These are phyloP conservation scores for Manis pentadactyla DNA, from an alignment of 2,797 vertebrate species.

Conservation along the genomic window DNA sequence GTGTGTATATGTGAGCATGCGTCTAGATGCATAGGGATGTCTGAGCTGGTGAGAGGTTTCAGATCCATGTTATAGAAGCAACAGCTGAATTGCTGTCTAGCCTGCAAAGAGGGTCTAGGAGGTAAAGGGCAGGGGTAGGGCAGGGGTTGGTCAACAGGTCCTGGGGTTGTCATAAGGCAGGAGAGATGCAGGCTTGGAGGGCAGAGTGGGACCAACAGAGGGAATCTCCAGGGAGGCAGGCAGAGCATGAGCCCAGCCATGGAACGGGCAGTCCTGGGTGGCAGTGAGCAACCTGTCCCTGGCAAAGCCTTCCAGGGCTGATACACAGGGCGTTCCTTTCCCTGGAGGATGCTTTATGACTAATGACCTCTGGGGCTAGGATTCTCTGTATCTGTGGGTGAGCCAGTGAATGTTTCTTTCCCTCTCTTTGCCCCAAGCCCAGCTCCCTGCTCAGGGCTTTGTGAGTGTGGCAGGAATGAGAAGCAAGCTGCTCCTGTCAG, in stretches of 20 bases:
- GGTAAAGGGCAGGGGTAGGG: neutral
- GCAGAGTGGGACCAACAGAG: neutral
- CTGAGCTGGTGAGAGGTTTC: neutral
- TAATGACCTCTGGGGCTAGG: neutral
- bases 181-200: neutral
- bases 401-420: neutral
- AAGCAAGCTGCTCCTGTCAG: neutral
- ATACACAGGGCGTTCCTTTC: neutral
- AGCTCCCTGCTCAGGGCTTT: neutral
- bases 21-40: neutral
- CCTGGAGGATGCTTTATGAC: neutral
- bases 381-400: neutral
- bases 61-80: neutral
- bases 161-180: neutral
- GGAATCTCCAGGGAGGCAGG: neutral
- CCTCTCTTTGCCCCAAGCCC: neutral
- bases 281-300: neutral
- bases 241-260: neutral
- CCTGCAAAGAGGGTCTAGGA: neutral
- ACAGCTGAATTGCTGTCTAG: neutral
- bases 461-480: neutral
- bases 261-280: neutral
- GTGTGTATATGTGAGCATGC: rapidly evolving
- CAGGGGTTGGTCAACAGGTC: neutral
- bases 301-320: neutral